Evolutionary conservation across 2,888 invertebrate genomes (phyloP).

Genomic region (Synergus gifuensis): DNA sequence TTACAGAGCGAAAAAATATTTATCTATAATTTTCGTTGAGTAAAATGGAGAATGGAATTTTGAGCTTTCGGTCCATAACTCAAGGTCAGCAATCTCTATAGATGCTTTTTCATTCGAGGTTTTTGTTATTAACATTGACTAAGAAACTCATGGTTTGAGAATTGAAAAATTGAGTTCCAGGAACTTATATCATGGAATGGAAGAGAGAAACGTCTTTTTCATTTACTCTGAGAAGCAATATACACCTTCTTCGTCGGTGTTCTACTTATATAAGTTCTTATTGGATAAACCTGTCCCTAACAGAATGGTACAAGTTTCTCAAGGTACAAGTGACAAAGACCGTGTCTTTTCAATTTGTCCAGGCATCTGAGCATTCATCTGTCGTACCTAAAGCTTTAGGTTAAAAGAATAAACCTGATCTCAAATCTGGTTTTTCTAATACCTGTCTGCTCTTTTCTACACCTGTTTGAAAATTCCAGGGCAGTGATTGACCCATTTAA

Average conservation of each 20-base stretch:
- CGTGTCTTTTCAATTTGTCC: slow-evolving; percentile 31
- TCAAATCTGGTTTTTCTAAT: slow-evolving; percentile 14
- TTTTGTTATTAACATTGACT: not conserved
- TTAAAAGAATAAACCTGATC: slow-evolving; percentile 5
- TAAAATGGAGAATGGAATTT: too few relatives aligned
- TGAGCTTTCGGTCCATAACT: too few relatives aligned
- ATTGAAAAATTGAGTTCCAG: not conserved
- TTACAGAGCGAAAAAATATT: too few relatives aligned
- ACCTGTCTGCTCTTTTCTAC: not conserved
- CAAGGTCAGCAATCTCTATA: too few relatives aligned
- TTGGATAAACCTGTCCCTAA: slow-evolving; percentile 24
- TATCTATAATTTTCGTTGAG: too few relatives aligned
- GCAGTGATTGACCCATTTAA: not conserved
- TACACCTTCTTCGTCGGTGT: slow-evolving; percentile 12
- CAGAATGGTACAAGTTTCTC: not conserved
- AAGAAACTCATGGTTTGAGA: not conserved
- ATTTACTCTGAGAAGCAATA: not conserved
- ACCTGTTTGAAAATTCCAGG: slow-evolving; percentile 24
- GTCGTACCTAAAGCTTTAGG: not conserved
- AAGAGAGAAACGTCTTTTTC: slow-evolving; percentile 20
- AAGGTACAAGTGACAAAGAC: slow-evolving; percentile 28
- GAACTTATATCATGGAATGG: slow-evolving; percentile 4
- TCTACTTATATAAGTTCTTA: not conserved
- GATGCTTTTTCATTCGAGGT: too few relatives aligned
- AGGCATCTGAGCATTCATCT: slow-evolving; percentile 16